A percentile compares a stretch with the other conserved stretches of the same genome.
Conservation (phyloP, 2,888 invertebrate species). For the Ectobius pallidus region DNA sequence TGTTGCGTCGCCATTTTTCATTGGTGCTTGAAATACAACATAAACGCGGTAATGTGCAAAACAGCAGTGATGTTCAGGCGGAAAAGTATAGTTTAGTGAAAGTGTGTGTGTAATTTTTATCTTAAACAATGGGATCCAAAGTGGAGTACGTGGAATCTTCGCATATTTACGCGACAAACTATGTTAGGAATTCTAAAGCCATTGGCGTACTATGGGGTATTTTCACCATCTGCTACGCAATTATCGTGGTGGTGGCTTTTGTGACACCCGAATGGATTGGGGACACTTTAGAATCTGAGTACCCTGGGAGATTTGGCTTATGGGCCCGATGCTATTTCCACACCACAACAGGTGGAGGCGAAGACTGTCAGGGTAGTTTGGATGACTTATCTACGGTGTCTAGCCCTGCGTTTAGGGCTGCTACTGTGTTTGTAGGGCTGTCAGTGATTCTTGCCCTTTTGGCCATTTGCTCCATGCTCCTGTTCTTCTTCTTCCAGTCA, state of each 20-base stretch:
- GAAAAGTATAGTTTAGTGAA: too few relatives aligned
- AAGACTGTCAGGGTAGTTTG: constrained; percentile 84
- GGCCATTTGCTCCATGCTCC: constrained; percentile 85
- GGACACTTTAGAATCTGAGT: constrained; percentile 76
- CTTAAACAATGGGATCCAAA: constrained; percentile 77
- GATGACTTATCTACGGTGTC: constrained; percentile 83
- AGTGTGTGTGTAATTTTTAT: not conserved
- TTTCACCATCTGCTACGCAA: constrained; percentile 95
- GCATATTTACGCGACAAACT: constrained; percentile 89
- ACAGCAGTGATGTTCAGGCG: too few relatives aligned
- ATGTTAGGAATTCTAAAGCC: constrained; percentile 90
- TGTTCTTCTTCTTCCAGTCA: constrained; percentile 92
- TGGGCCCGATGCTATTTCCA: constrained; percentile 82
- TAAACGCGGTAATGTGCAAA: too few relatives aligned
- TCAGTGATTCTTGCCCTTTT: constrained; percentile 85
- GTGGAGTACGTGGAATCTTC: constrained; percentile 91
- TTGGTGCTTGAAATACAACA: too few relatives aligned
- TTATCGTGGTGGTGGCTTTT: constrained; percentile 93
- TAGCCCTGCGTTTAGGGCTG: constrained; percentile 81
- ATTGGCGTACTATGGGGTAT: constrained; percentile 98
- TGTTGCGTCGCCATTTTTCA: too few relatives aligned
- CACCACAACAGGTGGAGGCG: constrained; percentile 50
- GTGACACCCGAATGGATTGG: constrained; percentile 94
- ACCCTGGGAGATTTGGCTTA: constrained; percentile 89
- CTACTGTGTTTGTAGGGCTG: constrained; percentile 87